Conservation (phyloP, 2,888 invertebrate species). For the Heliconius erato region DNA sequence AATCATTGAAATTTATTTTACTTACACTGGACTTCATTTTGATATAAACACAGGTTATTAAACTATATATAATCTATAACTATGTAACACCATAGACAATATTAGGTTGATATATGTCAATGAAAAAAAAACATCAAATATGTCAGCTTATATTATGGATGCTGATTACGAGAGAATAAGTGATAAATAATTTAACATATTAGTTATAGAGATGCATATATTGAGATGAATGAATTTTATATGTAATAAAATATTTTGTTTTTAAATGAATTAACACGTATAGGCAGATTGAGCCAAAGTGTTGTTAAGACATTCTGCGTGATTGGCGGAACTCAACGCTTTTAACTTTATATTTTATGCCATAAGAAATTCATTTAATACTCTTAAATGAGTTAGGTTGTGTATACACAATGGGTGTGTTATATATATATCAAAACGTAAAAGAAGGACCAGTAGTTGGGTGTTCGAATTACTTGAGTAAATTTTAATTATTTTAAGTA, state of each 20-base stretch:
- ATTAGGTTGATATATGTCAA: slow-evolving; percentile 8
- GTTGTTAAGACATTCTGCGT: neutral
- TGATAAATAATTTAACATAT: neutral
- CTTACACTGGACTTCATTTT: slow-evolving; percentile 8
- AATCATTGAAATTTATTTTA: neutral
- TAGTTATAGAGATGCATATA: slow-evolving; percentile 13
- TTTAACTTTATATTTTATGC: neutral
- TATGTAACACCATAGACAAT: slow-evolving; percentile 23
- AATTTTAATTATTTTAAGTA: slow-evolving; percentile 54
- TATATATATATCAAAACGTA: slow-evolving; percentile 81
- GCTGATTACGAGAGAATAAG: slow-evolving; percentile 7
- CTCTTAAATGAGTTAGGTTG: slow-evolving; percentile 61
- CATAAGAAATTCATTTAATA: slow-evolving; percentile 12
- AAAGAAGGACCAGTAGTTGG: slow-evolving; percentile 80
- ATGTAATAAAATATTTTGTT: neutral
- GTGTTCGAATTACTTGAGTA: slow-evolving; percentile 61
- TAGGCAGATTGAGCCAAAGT: neutral
- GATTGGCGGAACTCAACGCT: neutral
- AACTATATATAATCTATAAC: slow-evolving; percentile 17
- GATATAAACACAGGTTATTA: slow-evolving; percentile 16
- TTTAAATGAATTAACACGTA: neutral
- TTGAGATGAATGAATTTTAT: slow-evolving; percentile 10
- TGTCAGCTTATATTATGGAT: neutral
- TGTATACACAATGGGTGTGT: slow-evolving; percentile 74
- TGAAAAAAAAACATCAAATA: slow-evolving; percentile 1